Evolutionary conservation across 2,113 vertebrate species (phyloP).

Genomic region (Abramis brama): DNA sequence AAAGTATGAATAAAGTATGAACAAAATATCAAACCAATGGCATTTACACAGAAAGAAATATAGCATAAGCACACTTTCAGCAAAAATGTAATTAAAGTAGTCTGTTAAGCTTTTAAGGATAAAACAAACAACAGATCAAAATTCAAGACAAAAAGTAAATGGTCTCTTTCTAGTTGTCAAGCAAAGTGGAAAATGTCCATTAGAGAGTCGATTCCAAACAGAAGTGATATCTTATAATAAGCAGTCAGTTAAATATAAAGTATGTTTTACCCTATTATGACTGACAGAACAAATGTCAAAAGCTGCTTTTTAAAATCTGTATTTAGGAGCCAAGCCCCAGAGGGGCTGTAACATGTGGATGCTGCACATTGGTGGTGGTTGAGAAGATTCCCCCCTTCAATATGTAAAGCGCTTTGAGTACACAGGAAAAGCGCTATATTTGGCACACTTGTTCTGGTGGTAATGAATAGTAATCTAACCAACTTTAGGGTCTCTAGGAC

Average conservation of each 20-base stretch:
- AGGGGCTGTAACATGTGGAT: no score
- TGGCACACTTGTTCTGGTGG: no score
- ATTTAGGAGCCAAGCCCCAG: no score
- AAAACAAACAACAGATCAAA: neutral
- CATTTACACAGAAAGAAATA: neutral
- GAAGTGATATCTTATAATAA: neutral
- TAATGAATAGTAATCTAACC: no score
- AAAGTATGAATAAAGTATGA: neutral
- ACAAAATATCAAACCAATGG: constrained; percentile 3
- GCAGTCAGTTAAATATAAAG: neutral
- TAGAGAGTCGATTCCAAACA: neutral
- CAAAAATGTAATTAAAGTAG: neutral
- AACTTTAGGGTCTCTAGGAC: no score
- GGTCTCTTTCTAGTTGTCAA: neutral
- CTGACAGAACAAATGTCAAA: neutral
- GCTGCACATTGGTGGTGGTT: no score
- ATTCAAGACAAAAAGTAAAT: neutral
- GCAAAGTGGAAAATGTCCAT: neutral
- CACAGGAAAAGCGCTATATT: no score
- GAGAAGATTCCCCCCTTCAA: no score
- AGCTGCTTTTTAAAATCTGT: neutral
- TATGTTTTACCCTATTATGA: neutral
- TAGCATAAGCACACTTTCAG: neutral
- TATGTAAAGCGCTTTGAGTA: no score
- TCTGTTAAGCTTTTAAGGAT: neutral